phyloP scores from a whole-genome alignment of 2,888 invertebrate genomes.

The Drosophila yooni region DNA sequence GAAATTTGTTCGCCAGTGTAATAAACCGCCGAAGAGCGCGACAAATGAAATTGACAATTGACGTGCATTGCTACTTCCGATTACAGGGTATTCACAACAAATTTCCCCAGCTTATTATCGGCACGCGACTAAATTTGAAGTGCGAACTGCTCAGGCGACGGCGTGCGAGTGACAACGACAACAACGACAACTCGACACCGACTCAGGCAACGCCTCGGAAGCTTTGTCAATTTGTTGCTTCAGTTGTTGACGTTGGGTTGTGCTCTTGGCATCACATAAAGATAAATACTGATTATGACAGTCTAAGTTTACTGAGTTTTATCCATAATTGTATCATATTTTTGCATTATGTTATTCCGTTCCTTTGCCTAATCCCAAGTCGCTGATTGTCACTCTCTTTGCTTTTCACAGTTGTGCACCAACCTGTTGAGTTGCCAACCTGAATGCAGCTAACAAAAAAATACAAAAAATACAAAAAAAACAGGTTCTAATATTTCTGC shows the following conservation, averaged over 20 bases:
- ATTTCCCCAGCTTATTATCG: constrained; percentile 7
- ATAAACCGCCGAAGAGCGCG: constrained; percentile 66
- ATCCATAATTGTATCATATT: constrained; percentile 1
- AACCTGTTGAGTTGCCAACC: constrained; percentile 47
- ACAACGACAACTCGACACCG: constrained; percentile 7
- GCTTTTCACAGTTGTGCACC: constrained; percentile 7
- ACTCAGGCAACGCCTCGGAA: constrained; percentile 9
- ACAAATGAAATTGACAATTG: constrained; percentile 64
- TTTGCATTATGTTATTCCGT: constrained; percentile 14
- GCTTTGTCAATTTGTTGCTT: constrained; percentile 29
- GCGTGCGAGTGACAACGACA: constrained; percentile 30
- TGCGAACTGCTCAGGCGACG: constrained; percentile 38
- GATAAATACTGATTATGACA: constrained; percentile 48
- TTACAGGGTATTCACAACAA: constrained; percentile 22
- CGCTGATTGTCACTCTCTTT: neutral
- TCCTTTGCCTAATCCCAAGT: constrained; percentile 9
- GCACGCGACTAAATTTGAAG: constrained; percentile 36
- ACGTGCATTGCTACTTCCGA: constrained; percentile 58
- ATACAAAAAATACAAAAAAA: constrained; percentile 39
- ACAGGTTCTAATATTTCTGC: constrained; percentile 51
- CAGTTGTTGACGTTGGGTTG: constrained; percentile 25
- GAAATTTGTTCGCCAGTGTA: constrained; percentile 72
- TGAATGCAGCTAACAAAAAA: constrained; percentile 9
- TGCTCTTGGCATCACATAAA: constrained; percentile 30
- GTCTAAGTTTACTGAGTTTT: constrained; percentile 30